Percentiles rank a stretch among this genome's conserved stretches.
These are phyloP conservation scores for Leptodactylus fallax DNA, from an alignment of 2,797 vertebrate genomes.

Conservation along the genomic window DNA sequence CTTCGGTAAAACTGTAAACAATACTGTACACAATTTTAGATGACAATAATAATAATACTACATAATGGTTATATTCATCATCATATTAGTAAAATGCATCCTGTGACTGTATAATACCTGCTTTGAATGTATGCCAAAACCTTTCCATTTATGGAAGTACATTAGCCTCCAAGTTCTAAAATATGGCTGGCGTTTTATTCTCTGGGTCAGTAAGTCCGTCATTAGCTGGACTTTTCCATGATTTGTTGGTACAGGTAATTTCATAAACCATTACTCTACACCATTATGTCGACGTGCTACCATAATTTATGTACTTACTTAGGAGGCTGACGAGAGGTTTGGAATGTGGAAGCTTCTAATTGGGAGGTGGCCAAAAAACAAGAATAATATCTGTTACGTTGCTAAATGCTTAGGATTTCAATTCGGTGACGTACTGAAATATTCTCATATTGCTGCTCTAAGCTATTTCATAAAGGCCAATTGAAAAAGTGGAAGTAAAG, in stretches of 20 bases:
- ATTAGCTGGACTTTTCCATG: constrained; percentile 61
- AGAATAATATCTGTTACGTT: constrained; percentile 50
- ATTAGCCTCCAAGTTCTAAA: constrained; percentile 62
- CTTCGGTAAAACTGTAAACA: no score
- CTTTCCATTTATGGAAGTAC: constrained; percentile 59
- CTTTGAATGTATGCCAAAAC: constrained; percentile 3
- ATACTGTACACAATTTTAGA: neutral
- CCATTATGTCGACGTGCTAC: constrained; percentile 65
- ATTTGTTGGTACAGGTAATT: constrained; percentile 70
- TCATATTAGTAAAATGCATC: neutral
- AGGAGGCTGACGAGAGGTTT: constrained; percentile 60
- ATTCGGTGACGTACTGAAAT: constrained; percentile 28
- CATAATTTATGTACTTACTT: constrained; percentile 66
- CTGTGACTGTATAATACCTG: constrained; percentile 33
- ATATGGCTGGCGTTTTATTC: constrained; percentile 50
- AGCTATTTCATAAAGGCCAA: constrained; percentile 54
- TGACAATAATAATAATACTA: neutral
- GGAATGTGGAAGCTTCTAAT: constrained; percentile 60
- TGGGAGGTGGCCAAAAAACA: constrained; percentile 47
- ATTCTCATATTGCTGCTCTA: constrained; percentile 46
- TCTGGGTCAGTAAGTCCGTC: constrained; percentile 62
- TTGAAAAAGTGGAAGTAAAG: constrained; percentile 22
- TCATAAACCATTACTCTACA: constrained; percentile 65
- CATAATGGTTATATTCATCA: neutral
- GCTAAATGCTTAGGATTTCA: constrained; percentile 53